Percentiles rank a stretch among this genome's conserved stretches.
These are phyloP conservation scores for Urosaurus nigricauda DNA, from an alignment of 2,797 vertebrate genomes.

Conservation along the genomic window DNA sequence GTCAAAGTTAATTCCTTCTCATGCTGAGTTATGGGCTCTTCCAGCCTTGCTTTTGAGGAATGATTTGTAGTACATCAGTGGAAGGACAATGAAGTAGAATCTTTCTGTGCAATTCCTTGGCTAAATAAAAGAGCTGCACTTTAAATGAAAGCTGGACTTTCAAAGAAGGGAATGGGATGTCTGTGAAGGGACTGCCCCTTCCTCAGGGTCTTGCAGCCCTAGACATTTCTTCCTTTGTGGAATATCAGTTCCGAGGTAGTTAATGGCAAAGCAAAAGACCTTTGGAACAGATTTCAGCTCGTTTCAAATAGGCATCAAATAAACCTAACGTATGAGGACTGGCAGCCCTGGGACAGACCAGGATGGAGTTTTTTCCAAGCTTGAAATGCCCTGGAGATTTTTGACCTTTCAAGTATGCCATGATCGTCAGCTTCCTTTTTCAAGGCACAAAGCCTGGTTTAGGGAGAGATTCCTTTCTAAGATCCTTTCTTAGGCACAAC, in stretches of 20 bases:
- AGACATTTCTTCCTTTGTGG: too few relatives aligned
- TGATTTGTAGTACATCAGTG: not conserved
- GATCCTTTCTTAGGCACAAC: not conserved
- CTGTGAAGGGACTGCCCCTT: not conserved
- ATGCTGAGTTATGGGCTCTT: not conserved
- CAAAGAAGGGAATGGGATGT: not conserved
- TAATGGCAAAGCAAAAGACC: not conserved
- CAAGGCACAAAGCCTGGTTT: not conserved
- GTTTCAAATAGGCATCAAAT: not conserved
- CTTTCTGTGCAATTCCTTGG: not conserved
- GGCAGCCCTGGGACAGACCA: not conserved
- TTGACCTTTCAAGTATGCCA: not conserved
- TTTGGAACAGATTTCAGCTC: not conserved
- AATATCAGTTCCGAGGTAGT: not conserved
- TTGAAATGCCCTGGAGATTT: not conserved
- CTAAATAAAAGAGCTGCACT: not conserved
- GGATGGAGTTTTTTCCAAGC: not conserved
- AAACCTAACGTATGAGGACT: too few relatives aligned
- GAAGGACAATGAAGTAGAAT: not conserved
- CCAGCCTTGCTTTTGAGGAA: not conserved
- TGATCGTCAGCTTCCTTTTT: not conserved
- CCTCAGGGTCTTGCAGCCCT: not conserved
- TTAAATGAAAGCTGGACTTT: not conserved
- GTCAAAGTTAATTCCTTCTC: not conserved
- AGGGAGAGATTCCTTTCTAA: not conserved